Evolutionary conservation across 2,888 invertebrate genomes (phyloP).

Genomic region (Phortica okadai): DNA sequence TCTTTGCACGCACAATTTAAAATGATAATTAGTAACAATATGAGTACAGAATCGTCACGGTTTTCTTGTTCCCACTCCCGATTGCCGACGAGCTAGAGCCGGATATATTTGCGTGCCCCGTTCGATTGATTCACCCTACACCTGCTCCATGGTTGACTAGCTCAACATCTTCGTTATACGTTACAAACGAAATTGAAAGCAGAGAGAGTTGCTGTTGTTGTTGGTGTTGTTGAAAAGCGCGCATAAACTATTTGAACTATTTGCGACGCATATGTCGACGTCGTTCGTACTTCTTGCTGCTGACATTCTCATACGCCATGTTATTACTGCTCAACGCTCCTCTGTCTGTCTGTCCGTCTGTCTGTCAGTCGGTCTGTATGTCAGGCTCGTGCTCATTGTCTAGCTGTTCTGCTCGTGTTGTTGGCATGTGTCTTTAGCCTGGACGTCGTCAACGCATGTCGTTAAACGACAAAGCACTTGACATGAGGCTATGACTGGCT

Average conservation of each 20-base stretch:
- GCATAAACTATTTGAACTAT: slow-evolving; percentile 69
- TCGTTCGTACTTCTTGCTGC: not conserved
- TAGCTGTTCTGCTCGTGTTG: not conserved
- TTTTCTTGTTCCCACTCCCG: too few relatives aligned
- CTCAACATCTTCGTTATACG: too few relatives aligned
- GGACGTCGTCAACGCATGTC: slow-evolving; percentile 29
- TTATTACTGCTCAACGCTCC: not conserved
- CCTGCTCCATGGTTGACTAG: too few relatives aligned
- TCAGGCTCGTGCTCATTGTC: not conserved
- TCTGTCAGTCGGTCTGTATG: not conserved
- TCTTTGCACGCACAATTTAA: too few relatives aligned
- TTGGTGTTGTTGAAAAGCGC: slow-evolving; percentile 62
- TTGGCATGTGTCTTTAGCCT: slow-evolving; percentile 13
- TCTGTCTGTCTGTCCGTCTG: not conserved
- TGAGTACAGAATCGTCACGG: too few relatives aligned
- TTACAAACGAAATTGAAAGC: too few relatives aligned
- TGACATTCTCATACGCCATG: not conserved
- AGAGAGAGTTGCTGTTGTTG: not conserved
- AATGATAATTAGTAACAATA: too few relatives aligned
- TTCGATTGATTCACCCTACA: too few relatives aligned
- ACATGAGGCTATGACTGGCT: slow-evolving; percentile 50
- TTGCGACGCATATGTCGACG: slow-evolving; percentile 63
- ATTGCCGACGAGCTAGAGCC: too few relatives aligned
- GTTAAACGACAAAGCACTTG: slow-evolving; percentile 31
- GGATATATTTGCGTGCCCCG: too few relatives aligned